Evolutionary conservation across 2,888 invertebrate species (phyloP), one percentile per base, ranked within the genome.

Genomic region (Keiferia lycopersicella): DNA sequence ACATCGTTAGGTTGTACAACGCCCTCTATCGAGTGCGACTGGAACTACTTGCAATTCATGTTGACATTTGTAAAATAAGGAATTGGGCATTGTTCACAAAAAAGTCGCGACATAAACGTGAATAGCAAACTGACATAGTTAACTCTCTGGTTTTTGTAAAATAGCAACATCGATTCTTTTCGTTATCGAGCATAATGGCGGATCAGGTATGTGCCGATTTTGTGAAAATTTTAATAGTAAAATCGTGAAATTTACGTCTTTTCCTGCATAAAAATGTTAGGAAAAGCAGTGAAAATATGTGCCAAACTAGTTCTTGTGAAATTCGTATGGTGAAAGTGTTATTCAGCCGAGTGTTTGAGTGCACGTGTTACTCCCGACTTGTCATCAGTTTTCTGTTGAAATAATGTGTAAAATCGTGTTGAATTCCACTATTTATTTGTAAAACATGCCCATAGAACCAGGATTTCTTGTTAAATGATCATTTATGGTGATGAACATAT

Each of bases 111-210:
- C n/a, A n/a, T n/a, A n/a, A n/a, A n/a, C n/a, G 26, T 56, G n/a
- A 56, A 34, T 56, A 16, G 53, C 53, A 20, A 12, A 22, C n/a
- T n/a, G n/a, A 8, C 2, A 53, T 26, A 30, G 4, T 14, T 14
- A 30, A 26, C 1, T 26, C 14, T 2, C n/a, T n/a, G 73, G n/a
- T 38, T 59, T 59, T 59, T 41, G 12, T 18, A n/a, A 59, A 22
- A 50, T 61, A n/a, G 77, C 76, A 77, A 76, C 75, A 79, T 66
- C 70, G 76, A 11, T 66, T 88, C 93, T 93, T 93, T 92, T 90
- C 88, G 79, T 87, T 88, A 78, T 88, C 88, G 87, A 92, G 88
- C 94, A 95, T 95, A 86, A 96, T 96, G 96, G 96, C 96, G 92
- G 96, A 96, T 89, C 96, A 96, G 95, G 96, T 95, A 94, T 83